These are phyloP conservation scores for Phaenicophaeus curvirostris DNA, from an alignment of 2,797 vertebrate species.

Conservation along the genomic window DNA sequence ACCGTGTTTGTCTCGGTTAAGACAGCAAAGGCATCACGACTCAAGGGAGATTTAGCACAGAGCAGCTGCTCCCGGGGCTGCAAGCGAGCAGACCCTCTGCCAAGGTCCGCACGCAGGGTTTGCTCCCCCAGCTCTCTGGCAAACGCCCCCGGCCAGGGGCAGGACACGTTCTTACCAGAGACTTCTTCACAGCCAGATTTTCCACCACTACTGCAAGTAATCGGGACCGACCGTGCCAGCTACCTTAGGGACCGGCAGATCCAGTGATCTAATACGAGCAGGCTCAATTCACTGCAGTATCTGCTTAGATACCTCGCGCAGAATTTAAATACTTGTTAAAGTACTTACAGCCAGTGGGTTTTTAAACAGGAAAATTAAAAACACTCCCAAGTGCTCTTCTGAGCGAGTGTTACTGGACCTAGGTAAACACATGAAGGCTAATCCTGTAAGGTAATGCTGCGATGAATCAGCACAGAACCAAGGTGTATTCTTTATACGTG, in stretches of 20 bases:
- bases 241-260: background rate
- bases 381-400: background rate
- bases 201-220: background rate
- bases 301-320: background rate
- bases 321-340: background rate
- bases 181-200: background rate
- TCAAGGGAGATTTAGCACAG: background rate
- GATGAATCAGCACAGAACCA: background rate
- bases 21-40: background rate
- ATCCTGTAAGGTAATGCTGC: background rate
- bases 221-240: background rate
- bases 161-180: background rate
- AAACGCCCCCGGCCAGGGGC: background rate
- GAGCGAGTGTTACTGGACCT: background rate
- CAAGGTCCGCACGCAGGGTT: background rate
- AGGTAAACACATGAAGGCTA: background rate
- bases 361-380: background rate
- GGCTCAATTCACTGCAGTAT: background rate
- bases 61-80: background rate
- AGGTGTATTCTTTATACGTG: background rate
- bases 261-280: background rate
- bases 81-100: background rate
- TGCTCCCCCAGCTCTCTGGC: background rate
- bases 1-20: background rate
- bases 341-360: background rate